Conservation (phyloP, 2,797 vertebrate genomes). For the Siniperca undulata region DNA sequence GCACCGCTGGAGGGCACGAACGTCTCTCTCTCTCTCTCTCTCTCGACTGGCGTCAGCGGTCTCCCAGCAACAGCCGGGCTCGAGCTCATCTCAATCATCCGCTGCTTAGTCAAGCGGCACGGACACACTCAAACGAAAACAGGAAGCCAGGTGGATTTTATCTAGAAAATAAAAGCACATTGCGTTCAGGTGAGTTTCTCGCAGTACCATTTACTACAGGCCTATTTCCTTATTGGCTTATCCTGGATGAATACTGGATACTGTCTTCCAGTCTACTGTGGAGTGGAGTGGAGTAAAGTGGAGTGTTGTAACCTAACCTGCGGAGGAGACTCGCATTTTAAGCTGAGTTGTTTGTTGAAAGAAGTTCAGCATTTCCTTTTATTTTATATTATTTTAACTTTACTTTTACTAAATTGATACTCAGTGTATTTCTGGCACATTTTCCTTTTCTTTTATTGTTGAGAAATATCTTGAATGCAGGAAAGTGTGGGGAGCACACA, state of each 20-base stretch:
- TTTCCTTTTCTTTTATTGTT: neutral
- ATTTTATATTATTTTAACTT: neutral
- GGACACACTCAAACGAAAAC: neutral
- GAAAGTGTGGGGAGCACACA: neutral
- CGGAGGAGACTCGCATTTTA: neutral
- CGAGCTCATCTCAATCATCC: conserved; percentile 59
- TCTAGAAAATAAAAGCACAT: conserved; percentile 51
- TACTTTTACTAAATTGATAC: accelerated
- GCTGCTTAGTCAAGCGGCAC: conserved; percentile 51
- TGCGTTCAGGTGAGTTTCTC: neutral
- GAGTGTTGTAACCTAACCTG: neutral
- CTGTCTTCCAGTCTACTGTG: neutral
- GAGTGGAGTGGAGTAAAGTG: too few species aligned
- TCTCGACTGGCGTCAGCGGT: conserved; percentile 81
- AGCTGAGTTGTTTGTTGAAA: neutral
- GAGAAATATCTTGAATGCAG: too few species aligned
- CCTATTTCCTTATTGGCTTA: neutral
- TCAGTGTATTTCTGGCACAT: neutral
- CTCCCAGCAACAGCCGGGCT: conserved; percentile 82
- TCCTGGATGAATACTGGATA: too few species aligned
- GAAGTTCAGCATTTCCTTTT: neutral
- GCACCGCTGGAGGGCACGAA: conserved; percentile 76
- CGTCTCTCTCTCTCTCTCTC: conserved; percentile 11
- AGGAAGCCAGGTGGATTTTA: conserved; percentile 21
- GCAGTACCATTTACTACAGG: neutral